Conservation (phyloP, 2,888 invertebrate species). For the Lysandra bellargus region DNA sequence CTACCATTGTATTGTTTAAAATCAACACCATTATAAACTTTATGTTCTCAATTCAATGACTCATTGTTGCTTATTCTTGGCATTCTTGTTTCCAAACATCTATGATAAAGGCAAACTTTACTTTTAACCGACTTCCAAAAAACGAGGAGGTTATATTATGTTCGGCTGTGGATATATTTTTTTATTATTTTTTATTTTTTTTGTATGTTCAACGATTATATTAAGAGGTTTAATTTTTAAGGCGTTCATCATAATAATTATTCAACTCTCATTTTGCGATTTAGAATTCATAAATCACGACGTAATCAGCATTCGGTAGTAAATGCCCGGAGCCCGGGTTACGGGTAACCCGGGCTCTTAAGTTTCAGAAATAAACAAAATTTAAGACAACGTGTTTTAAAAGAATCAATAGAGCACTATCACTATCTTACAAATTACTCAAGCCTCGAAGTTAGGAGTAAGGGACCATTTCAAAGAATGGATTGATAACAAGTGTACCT, state of each 20-base stretch:
- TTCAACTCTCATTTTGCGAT: not conserved
- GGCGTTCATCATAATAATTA: not conserved
- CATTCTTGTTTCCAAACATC: not conserved
- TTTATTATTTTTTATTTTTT: too few species aligned
- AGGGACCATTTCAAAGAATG: constrained; percentile 14
- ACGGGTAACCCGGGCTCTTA: too few species aligned
- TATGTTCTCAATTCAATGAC: constrained; percentile 1
- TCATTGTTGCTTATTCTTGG: not conserved
- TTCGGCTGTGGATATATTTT: too few species aligned
- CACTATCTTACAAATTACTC: not conserved
- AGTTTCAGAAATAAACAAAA: not conserved
- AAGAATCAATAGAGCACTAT: not conserved
- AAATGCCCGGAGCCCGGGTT: not conserved
- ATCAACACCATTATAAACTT: not conserved
- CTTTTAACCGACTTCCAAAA: too few species aligned
- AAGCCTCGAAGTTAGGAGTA: not conserved
- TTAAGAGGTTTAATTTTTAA: not conserved
- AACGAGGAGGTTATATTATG: too few species aligned
- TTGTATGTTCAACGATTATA: not conserved
- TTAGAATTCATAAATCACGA: not conserved
- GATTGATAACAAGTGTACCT: constrained; percentile 35
- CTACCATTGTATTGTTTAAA: not conserved
- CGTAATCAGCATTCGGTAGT: not conserved
- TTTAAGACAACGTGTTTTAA: not conserved
- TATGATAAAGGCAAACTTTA: not conserved